These are phyloP conservation scores for Cephalopterus ornatus DNA, from an alignment of 2,113 vertebrate species.

Conservation along the genomic window DNA sequence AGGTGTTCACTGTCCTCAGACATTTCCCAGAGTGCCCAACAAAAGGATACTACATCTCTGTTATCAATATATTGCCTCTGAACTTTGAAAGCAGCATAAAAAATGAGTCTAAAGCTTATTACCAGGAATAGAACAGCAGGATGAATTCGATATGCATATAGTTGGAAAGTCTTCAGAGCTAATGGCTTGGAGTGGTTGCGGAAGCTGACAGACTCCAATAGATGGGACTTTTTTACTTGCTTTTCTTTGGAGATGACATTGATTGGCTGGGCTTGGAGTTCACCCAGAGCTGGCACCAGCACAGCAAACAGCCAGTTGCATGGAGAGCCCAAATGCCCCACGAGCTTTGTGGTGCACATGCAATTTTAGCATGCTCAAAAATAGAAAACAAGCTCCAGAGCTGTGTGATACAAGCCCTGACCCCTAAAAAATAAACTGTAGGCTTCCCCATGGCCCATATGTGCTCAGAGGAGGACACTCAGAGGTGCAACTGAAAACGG, in stretches of 20 bases:
- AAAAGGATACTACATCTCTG: background rate
- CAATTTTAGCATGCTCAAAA: background rate
- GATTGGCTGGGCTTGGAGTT: background rate
- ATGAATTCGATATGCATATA: background rate
- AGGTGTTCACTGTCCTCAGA: background rate
- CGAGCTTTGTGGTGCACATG: background rate
- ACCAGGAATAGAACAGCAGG: background rate
- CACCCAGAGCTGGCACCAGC: background rate
- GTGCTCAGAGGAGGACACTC: background rate
- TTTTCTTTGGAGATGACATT: background rate
- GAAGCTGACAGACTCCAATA: background rate
- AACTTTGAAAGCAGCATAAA: slow-evolving; percentile 15
- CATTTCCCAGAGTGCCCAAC: background rate
- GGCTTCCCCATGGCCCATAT: background rate
- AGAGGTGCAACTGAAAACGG: background rate
- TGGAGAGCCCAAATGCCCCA: background rate
- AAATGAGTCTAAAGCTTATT: background rate
- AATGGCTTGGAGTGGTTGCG: background rate
- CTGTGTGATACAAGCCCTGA: background rate
- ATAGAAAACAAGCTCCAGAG: background rate
- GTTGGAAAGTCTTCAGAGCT: background rate
- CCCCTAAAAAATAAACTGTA: background rate
- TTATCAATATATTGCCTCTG: background rate
- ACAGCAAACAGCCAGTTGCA: background rate
- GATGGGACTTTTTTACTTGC: background rate